phyloP scores from a whole-genome alignment of 2,113 vertebrate genomes.

The Apteryx owenii region DNA sequence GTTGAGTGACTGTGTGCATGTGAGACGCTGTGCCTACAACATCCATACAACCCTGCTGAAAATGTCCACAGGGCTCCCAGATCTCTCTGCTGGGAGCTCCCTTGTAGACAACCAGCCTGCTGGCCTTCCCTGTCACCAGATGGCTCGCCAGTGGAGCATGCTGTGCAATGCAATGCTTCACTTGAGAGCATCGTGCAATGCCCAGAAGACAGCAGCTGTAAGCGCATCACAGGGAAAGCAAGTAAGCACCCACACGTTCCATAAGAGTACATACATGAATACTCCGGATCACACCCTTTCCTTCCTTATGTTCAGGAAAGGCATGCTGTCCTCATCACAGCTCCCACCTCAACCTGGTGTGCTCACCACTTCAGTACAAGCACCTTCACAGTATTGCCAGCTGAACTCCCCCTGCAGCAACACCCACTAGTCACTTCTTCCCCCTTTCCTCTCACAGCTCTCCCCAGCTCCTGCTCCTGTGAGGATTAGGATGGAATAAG shows the following conservation, averaged over 20 bases:
- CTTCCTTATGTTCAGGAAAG: background rate
- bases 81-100: background rate
- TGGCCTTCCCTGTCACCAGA: background rate
- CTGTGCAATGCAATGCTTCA: background rate
- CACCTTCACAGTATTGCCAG: background rate
- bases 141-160: rapidly evolving
- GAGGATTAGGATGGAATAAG: background rate
- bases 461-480: background rate
- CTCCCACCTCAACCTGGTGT: background rate
- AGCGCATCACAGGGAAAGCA: background rate
- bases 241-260: background rate
- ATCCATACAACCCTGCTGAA: background rate
- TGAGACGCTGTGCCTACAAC: background rate
- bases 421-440: background rate
- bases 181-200: background rate
- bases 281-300: background rate
- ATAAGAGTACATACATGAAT: background rate
- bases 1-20: background rate
- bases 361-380: background rate
- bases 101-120: background rate
- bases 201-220: background rate
- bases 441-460: background rate
- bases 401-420: background rate
- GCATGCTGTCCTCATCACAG: background rate
- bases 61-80: background rate